Evolutionary conservation across 2,888 invertebrate genomes (phyloP).

Genomic region (Drosophila meridionalis): DNA sequence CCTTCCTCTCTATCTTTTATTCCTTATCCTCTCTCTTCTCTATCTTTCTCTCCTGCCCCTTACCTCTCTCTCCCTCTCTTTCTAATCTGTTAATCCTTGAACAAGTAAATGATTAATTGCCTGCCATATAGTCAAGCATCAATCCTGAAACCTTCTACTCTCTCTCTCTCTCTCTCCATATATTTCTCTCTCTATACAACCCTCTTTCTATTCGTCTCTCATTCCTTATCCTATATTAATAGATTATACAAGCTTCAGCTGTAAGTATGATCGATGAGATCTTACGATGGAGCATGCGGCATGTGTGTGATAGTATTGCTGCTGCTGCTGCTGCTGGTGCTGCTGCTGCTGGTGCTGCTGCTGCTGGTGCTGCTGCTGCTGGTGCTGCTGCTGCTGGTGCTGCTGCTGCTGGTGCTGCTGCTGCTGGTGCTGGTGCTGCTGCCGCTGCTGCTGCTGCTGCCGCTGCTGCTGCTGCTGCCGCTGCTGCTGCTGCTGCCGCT

Average conservation of each 20-base stretch:
- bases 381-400: not conserved
- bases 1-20: not conserved
- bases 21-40: not conserved
- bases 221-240: not conserved
- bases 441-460: conserved; percentile 10
- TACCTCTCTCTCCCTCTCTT: not conserved
- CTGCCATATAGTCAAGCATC: not conserved
- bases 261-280: no score
- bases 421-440: no score
- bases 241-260: not conserved
- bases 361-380: conserved; percentile 20
- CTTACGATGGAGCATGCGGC: conserved; percentile 27
- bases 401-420: no score
- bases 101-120: not conserved
- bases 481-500: conserved; percentile 48
- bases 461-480: conserved; percentile 29
- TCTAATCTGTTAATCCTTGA: not conserved
- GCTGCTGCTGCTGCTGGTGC: conserved; percentile 21
- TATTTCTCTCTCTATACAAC: not conserved
- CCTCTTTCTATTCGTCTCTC: not conserved
- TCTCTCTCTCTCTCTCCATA: not conserved
- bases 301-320: not conserved
- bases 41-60: not conserved
- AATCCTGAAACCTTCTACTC: not conserved
- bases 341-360: conserved; percentile 15